Evolutionary conservation across 2,888 invertebrate species (phyloP), one percentile per base, ranked within the genome.

Genomic region (Crematogaster levior): DNA sequence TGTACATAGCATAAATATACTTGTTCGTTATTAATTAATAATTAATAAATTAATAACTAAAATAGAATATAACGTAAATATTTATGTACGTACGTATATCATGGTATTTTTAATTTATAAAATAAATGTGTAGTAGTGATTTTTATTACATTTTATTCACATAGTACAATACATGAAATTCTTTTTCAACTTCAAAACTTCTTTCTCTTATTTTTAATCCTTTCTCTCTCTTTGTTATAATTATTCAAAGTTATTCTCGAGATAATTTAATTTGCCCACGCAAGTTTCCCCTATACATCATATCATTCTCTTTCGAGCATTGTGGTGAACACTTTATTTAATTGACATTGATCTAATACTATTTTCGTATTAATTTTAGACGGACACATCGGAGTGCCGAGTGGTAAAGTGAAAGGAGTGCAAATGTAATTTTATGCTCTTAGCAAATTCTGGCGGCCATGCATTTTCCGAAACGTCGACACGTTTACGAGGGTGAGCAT

Each of bases 401-500:
- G 60, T 82, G 81, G 56, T 81, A 83, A 89, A 79, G 88, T 65
- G 73, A 81, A 61, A 58, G 56, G 60, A 60, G 80, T 53, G 83
- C 56, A 79, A 43, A 56, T 81, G 86, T 84, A 85, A 90, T 85
- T 89, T 83, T 80, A 82, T 82, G 82, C 89, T 89, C 89, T 88
- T 90, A 89, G 90, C 87, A 74, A 85, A 86, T 87, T 89, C 89
- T 88, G 84, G 90, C 87, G 86, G 85, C 86, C 87, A 83, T 88
- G 90, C 85, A 88, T 90, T 89, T 90, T 84, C 90, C 85, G 88
- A 90, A 89, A 90, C 85, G 90, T 85, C 88, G 89, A 89, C 89
- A 90, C 89, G 85, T 89, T 89, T 89, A 86, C 84, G 85, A 89
- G 91, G 85, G 87, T 87, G 89, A 91, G 92, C 87, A 86, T 88